Conservation (phyloP, 1,140 invertebrate genomes). For the Drosophila yakuba region DNA sequence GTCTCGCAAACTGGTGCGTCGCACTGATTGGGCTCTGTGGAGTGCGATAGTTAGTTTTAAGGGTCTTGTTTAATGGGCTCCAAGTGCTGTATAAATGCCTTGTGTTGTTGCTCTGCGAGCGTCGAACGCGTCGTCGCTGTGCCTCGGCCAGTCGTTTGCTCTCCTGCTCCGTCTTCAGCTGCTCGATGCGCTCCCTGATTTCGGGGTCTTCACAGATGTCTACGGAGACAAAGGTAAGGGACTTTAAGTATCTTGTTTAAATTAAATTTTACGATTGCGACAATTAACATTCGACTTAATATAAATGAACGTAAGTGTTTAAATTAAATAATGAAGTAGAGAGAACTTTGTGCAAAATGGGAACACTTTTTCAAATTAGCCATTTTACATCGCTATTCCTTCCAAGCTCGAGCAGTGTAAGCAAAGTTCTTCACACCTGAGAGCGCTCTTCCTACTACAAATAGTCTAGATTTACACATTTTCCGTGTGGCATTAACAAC, state of each 20-base stretch:
- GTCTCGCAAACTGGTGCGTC: slow-evolving; percentile 96
- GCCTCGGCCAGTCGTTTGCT: slow-evolving; percentile 89
- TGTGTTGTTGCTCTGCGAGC: slow-evolving; percentile 88
- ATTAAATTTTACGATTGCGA: too few species aligned
- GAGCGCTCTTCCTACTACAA: background rate
- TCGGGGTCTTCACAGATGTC: slow-evolving; percentile 98
- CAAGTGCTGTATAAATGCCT: slow-evolving; percentile 51
- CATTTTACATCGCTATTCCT: too few species aligned
- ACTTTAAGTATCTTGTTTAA: background rate
- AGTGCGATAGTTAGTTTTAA: background rate
- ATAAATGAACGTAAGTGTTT: too few species aligned
- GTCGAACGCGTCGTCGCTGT: slow-evolving; percentile 87
- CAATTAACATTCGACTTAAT: too few species aligned
- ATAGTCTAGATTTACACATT: slow-evolving; percentile 7
- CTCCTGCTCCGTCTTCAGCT: slow-evolving; percentile 96
- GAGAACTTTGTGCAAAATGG: background rate
- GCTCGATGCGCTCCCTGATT: slow-evolving; percentile 94
- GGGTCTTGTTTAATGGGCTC: slow-evolving; percentile 25
- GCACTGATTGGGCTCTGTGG: slow-evolving; percentile 92
- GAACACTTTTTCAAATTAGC: background rate
- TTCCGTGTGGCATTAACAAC: slow-evolving; percentile 2
- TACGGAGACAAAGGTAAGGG: slow-evolving; percentile 65
- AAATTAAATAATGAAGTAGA: too few species aligned
- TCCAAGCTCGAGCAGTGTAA: too few species aligned
- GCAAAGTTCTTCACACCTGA: background rate